Percentiles rank a stretch among this genome's conserved stretches.
Evolutionary conservation across 2,888 invertebrate species (phyloP).

Genomic region (Epinotia ramella): DNA sequence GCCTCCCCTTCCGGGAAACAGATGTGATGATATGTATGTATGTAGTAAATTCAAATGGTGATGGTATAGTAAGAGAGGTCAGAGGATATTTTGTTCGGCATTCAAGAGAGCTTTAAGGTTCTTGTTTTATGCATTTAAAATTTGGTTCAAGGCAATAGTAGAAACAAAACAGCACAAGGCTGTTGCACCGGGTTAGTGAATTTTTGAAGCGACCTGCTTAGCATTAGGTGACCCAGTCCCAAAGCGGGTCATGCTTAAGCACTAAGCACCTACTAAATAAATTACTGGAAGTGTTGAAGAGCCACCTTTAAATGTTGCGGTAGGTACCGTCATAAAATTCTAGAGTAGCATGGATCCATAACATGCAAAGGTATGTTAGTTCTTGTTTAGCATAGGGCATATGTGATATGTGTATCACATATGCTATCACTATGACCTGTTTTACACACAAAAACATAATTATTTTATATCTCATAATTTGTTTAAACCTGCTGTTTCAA

Average conservation of each 20-base stretch:
- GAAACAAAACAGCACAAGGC: conserved; percentile 13
- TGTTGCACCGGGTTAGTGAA: conserved; percentile 6
- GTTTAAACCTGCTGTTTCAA: neutral
- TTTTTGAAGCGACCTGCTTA: conserved; percentile 33
- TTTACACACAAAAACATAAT: too few relatives aligned
- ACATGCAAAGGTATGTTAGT: neutral
- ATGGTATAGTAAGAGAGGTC: neutral
- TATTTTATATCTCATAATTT: neutral
- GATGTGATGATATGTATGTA: too few relatives aligned
- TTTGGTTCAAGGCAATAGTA: conserved; percentile 5
- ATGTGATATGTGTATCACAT: too few relatives aligned
- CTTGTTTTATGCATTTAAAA: neutral
- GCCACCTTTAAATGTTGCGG: conserved; percentile 3
- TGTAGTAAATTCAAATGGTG: too few relatives aligned
- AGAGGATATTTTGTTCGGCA: neutral
- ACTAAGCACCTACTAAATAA: conserved; percentile 24
- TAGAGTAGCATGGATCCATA: too few relatives aligned
- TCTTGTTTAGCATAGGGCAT: neutral
- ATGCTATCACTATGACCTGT: too few relatives aligned
- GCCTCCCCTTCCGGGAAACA: too few relatives aligned
- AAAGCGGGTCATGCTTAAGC: conserved; percentile 28
- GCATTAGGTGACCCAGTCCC: conserved; percentile 21
- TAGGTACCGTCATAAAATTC: neutral
- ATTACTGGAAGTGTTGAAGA: neutral
- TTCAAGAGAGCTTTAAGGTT: neutral